Evolutionary conservation across 1,140 invertebrate genomes (phyloP).

Genomic region (Meteorus sp.): DNA sequence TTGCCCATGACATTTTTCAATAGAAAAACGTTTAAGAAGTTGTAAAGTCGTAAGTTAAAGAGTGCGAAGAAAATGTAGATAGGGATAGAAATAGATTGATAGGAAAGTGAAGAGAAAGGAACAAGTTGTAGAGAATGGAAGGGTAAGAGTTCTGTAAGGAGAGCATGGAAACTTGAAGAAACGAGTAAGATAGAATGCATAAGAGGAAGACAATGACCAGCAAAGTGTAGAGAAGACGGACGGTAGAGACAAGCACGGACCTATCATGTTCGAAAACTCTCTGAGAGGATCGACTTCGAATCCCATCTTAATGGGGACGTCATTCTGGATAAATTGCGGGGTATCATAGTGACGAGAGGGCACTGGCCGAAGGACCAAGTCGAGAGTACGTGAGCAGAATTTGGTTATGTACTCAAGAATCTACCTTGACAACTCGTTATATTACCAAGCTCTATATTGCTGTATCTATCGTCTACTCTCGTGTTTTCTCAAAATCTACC

Average conservation of each 20-base stretch:
- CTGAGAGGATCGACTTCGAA: constrained; percentile 28
- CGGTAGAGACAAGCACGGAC: constrained; percentile 12
- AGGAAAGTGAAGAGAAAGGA: background rate
- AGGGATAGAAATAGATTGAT: background rate
- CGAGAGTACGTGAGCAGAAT: constrained; percentile 42
- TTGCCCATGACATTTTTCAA: constrained; percentile 26
- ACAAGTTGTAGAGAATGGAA: constrained; percentile 1
- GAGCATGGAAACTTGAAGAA: too few species aligned
- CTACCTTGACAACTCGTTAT: constrained; percentile 18
- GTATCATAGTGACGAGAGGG: constrained; percentile 29
- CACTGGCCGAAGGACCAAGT: constrained; percentile 26
- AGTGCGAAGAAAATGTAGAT: background rate
- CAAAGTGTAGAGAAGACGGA: constrained; percentile 5
- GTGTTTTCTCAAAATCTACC: background rate
- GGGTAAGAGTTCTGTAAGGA: constrained; percentile 7
- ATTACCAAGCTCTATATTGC: background rate
- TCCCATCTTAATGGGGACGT: constrained; percentile 40
- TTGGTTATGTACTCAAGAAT: constrained; percentile 31
- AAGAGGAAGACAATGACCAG: constrained; percentile 1
- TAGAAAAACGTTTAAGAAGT: constrained; percentile 34
- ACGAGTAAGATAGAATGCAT: background rate
- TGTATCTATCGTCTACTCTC: background rate
- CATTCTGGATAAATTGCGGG: constrained; percentile 41
- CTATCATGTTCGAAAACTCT: constrained; percentile 30
- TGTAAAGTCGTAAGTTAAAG: constrained; percentile 34